Conservation (phyloP, 2,113 vertebrate genomes). For the Elgaria multicarinata region DNA sequence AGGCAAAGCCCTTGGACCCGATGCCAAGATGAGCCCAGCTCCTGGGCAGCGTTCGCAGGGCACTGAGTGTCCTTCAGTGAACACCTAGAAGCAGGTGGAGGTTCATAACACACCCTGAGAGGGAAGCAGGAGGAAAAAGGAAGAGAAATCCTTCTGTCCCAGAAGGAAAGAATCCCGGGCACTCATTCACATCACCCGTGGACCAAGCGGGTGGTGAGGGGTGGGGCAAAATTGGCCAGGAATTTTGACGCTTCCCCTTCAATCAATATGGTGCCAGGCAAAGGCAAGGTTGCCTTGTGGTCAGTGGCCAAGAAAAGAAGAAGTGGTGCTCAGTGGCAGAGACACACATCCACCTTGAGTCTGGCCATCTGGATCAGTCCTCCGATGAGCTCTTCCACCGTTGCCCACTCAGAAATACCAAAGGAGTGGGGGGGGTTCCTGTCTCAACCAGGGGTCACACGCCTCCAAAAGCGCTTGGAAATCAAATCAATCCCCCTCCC, state of each 20-base stretch:
- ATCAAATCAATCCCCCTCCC: constrained; percentile 36
- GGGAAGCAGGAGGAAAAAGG: constrained; percentile 1
- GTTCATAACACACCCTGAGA: constrained; percentile 39
- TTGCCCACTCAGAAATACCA: constrained; percentile 13
- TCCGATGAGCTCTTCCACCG: constrained; percentile 30
- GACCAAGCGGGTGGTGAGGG: constrained; percentile 13
- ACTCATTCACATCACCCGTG: constrained; percentile 63
- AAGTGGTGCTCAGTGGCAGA: neutral
- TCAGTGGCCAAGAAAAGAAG: neutral
- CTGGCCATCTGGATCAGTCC: constrained; percentile 46
- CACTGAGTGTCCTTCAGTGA: constrained; percentile 46
- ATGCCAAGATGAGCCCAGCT: constrained; percentile 26
- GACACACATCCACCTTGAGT: neutral
- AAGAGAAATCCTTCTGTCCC: constrained; percentile 44
- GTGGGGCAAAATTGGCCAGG: constrained; percentile 12
- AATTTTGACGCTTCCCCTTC: constrained; percentile 23
- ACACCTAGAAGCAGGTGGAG: neutral
- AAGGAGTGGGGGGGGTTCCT: constrained; percentile 34
- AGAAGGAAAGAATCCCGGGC: constrained; percentile 48
- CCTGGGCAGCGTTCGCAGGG: constrained; percentile 42
- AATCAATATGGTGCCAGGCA: neutral
- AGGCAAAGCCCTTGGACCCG: constrained; percentile 48
- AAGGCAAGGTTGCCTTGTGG: neutral
- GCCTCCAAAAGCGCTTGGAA: neutral
- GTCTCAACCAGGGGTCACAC: neutral